These are phyloP conservation scores for Euclidia mi DNA, from an alignment of 2,888 invertebrate species.

Conservation along the genomic window DNA sequence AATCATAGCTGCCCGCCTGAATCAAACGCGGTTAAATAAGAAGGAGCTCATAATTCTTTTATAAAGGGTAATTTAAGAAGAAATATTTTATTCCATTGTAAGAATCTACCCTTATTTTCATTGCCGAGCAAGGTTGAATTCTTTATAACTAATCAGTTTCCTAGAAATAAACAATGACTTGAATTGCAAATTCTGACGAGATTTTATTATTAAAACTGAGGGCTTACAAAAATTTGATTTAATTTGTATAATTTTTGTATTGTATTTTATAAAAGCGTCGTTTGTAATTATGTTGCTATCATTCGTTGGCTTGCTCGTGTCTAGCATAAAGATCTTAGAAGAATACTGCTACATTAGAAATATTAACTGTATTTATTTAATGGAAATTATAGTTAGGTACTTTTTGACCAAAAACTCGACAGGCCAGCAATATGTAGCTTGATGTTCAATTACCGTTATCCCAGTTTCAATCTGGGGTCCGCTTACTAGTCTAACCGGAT, in stretches of 20 bases:
- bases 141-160: slow-evolving; percentile 12
- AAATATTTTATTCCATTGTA: slow-evolving; percentile 7
- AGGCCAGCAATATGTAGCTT: no score
- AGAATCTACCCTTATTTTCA: not conserved
- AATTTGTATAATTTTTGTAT: not conserved
- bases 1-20: slow-evolving; percentile 5
- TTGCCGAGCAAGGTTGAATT: slow-evolving; percentile 9
- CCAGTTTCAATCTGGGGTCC: no score
- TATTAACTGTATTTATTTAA: no score
- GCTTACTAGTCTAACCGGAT: no score
- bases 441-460: no score
- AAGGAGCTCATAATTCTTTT: slow-evolving; percentile 5
- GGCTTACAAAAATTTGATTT: not conserved
- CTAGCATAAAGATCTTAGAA: no score
- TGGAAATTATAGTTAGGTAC: no score
- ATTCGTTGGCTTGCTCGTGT: no score
- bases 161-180: slow-evolving; percentile 8
- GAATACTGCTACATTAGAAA: no score
- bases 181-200: slow-evolving; percentile 12
- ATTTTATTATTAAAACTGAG: not conserved
- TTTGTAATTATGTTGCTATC: no score
- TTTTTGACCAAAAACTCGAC: no score
- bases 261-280: no score
- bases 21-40: slow-evolving; percentile 5
- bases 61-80: not conserved